Evolutionary conservation across 2,797 vertebrate genomes (phyloP), one percentile per base, ranked within the genome.

Genomic region (Clarias platycephalus): DNA sequence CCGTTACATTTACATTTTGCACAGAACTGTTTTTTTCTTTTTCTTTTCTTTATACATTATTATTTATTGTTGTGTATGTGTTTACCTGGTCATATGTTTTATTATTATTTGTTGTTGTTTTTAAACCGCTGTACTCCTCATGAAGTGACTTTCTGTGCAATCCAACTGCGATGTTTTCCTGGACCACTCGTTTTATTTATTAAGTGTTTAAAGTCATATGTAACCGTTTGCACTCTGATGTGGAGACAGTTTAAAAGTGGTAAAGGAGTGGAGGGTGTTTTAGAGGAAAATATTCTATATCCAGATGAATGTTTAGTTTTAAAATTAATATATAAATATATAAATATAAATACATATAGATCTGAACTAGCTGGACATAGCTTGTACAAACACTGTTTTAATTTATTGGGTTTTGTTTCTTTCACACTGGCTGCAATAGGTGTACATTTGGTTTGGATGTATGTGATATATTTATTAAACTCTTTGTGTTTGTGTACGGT

Each of bases 281-380:
- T 92, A 91, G 90, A 93, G 90, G 88, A 94, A 93, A 94, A 92
- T 91, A 94, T 95, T 95, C 91, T 94, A 95, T 95, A 97, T 80
- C 60, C 95, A 95, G 95, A 96, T 96, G 97, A 98, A 98, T 97
- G 97, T 98, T 96, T 95, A 95, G 96, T 96, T 97, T 94, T 94
- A 95, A 93, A 49, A 93, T 91, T 87, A 90, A 92, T 88, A 92
- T 88, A 92, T 89, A 91, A 71, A 75, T 84, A 85, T 83, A 88
- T 63, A 86, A 60, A 77, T 55, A 88, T 72, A 87, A 67, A 86
- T 86, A 78, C 96, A 1, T 95, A 93, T 84, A 88, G 86, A 93
- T 94, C 92, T 94, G 94, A 94, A 94, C 94, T 96, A 96, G 92
- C 93, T 95, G 92, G 20, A 15, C 93, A 94, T 95, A 94, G 96